These are phyloP conservation scores for Balearica regulorum DNA, from an alignment of 2,797 vertebrate genomes.

Conservation along the genomic window DNA sequence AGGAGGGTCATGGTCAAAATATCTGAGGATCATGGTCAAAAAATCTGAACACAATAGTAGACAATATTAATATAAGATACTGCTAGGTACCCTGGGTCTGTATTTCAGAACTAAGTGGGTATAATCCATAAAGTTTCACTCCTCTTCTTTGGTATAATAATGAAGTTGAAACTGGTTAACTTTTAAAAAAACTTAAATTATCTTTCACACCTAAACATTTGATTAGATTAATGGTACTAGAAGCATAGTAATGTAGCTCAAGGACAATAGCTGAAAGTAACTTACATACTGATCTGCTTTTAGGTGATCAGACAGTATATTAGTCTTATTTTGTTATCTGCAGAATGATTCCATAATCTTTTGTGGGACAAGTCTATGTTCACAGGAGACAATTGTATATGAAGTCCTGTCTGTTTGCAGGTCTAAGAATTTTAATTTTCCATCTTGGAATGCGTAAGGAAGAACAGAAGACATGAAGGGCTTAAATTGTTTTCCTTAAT, in stretches of 20 bases:
- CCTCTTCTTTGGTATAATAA: background rate
- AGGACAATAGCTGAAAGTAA: background rate
- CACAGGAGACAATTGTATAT: background rate
- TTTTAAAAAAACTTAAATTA: background rate
- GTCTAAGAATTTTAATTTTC: background rate
- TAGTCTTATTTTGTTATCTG: background rate
- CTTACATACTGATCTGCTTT: background rate
- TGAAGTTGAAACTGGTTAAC: background rate
- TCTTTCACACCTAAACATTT: background rate
- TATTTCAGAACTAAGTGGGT: background rate
- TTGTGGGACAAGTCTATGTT: background rate
- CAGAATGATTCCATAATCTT: background rate
- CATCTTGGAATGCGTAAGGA: background rate
- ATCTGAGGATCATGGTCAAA: background rate
- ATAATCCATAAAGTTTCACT: background rate
- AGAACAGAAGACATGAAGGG: background rate
- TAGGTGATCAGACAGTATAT: background rate
- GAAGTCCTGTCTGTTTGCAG: background rate
- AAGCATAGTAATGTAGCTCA: background rate
- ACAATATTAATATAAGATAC: background rate
- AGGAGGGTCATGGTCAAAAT: background rate
- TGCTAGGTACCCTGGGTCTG: background rate
- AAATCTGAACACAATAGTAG: background rate
- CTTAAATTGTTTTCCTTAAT: background rate
- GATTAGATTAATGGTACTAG: background rate